Percentiles rank a stretch among this genome's conserved stretches.
Conservation (phyloP, 2,888 invertebrate species). For the Chesias legatella region DNA sequence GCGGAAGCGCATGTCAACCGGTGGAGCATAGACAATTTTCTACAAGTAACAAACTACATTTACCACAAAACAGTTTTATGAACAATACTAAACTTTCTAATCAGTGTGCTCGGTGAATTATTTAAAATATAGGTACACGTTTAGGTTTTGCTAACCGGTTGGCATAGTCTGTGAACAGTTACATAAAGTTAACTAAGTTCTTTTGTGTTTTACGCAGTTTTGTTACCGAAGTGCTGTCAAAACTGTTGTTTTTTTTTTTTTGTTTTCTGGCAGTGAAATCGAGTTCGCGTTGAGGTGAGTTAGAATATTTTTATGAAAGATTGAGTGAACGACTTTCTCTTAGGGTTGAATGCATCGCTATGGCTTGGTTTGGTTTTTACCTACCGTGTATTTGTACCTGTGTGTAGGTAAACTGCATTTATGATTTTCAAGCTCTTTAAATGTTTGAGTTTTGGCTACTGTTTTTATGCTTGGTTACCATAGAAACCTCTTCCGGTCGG, state of each 20-base stretch:
- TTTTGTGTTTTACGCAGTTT: conserved; percentile 49
- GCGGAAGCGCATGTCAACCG: conserved; percentile 3
- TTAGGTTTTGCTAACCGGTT: conserved; percentile 44
- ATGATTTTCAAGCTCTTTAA: no score
- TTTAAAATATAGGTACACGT: conserved; percentile 14
- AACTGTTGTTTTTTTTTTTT: conserved; percentile 14
- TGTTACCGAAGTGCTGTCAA: conserved; percentile 20
- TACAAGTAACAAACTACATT: conserved; percentile 11
- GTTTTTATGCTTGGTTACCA: conserved; percentile 1
- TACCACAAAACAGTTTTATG: conserved; percentile 5
- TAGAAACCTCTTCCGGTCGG: conserved; percentile 2
- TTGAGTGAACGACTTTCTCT: conserved; percentile 26
- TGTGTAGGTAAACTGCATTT: no score
- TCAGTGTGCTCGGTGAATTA: conserved; percentile 27
- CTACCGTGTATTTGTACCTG: no score
- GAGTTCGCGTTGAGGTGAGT: conserved; percentile 24
- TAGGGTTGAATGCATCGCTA: conserved; percentile 23
- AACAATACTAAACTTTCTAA: conserved; percentile 16
- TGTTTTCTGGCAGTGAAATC: conserved; percentile 22
- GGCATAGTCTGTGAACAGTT: conserved; percentile 59
- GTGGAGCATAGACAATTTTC: conserved; percentile 2
- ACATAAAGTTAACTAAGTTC: conserved; percentile 58
- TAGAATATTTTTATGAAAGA: conserved; percentile 16
- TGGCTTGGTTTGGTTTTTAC: conserved; percentile 4
- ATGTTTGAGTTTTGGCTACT: no score